Evolutionary conservation across 2,113 vertebrate species (phyloP), one percentile per base, ranked within the genome.

Genomic region (Ictidomys tridecemlineatus): DNA sequence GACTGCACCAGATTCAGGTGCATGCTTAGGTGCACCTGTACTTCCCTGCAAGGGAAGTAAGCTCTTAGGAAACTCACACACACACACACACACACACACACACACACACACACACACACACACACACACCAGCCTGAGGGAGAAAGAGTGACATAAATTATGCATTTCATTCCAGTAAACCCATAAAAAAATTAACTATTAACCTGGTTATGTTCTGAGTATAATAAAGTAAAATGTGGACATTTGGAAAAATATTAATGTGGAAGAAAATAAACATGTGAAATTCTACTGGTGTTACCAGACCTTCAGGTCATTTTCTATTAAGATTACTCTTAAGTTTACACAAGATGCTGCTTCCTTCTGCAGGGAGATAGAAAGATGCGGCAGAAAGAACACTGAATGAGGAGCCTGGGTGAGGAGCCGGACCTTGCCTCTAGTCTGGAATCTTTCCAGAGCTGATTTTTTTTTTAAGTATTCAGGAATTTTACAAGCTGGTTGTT

Each of bases 401-500:
- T 10, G 83, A 42, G 63, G 70, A 78, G 26, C 16, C 34, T 18
- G 78, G 28, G 0, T 10, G 83, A 42, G 63, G 70, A 78, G 26
- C 16, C 34, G 13, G 14, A 69, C 48, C 34, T 58, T 5, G 20
- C 28, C 30, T 74, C 5, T 37, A 14, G 51, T 42, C 48, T 72
- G 42, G 26, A 92, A 84, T 58, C 34, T 76, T 18, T 95, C 22
- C 37, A 63, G 56, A 73, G 58, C 61, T 3, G 4, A 76, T 85
- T 95, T 85, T 42, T 42, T 42, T 96, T 85, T 84, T 69, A 77
- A 93, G 86, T 70, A 85, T 87, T 56, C 30, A 82, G 80, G 87
- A 95, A 76, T 89, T 97, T 96, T 96, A 58, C 73, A 88, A 82
- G 67, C 12, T 67, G 20, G 16, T 89, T 85, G 79, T 83, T 94